Base-by-base conservation (phyloP, 2,888 invertebrate species). In the Cartodere bifasciata region DNA sequence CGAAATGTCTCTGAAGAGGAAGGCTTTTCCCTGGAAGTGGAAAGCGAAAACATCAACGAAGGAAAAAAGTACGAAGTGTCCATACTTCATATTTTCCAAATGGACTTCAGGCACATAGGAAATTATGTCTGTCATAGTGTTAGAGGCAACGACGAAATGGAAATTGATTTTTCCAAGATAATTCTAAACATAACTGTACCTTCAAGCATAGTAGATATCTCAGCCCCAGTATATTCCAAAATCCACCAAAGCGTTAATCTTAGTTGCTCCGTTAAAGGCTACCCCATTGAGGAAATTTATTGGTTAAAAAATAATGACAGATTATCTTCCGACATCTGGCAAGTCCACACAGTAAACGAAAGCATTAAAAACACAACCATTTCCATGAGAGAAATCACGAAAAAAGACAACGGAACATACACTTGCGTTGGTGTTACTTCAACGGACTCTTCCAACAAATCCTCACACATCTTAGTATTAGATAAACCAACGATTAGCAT, bases 401-500 rank as follows among this genome's bases (percentile, higher is more conserved):
- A 73, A 38, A 75, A 75, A 46, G 77, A 84, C 48, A 83, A 84
- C 52, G 86, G 84, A 5, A 72, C 75, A 1, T 81, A 78, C 47
- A 58, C 59, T 12, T 75, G 75, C 52, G 45, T 56, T 23, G 60
- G 62, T 43, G 49, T 53, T 16, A 58, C 63, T 4, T 41, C 42
- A 25, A 38, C 45, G 20, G 37, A 43, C 28, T 39, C 43, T 28
- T 42, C 46, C 11, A 53, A 52, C 32, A 39, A 39, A 6, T 50
- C 53, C 13, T 47, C 53, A 4, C 52, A 50, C 16, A 56, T 60
- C 29, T 56, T 62, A 3, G 76, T 85, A 0, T 64, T 74, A 42
- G 78, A 79, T 42, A 68, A 68, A 34, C 86, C 87, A 0, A 70
- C 72, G 52, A 67, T 85, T 1, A 67, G 62, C 28, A 72, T 85